phyloP scores from a whole-genome alignment of 92 coral and sea anemone genomes.

The Umimayanthus chanpuru region DNA sequence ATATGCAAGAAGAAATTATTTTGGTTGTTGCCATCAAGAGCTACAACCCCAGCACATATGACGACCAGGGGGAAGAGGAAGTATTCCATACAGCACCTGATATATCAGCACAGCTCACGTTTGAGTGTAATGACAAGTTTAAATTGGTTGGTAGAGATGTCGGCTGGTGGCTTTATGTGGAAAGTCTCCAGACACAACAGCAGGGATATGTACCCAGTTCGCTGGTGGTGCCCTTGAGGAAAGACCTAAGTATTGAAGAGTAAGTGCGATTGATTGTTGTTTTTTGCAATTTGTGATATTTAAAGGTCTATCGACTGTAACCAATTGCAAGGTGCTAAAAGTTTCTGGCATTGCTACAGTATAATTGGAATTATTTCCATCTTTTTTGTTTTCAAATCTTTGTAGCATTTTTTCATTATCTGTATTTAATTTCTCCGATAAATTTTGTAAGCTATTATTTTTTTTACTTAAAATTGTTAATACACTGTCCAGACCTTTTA shows the following conservation, averaged over 20 bases:
- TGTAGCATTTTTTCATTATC: too few relatives aligned
- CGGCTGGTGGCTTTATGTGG: conserved; percentile 92
- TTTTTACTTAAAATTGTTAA: too few relatives aligned
- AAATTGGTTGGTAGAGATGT: conserved; percentile 67
- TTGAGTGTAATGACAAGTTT: conserved; percentile 79
- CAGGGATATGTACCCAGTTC: conserved; percentile 86
- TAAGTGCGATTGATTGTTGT: conserved; percentile 48
- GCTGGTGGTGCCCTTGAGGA: conserved; percentile 79
- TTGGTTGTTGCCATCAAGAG: conserved; percentile 62
- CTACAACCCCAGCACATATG: conserved; percentile 67
- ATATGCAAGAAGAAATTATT: background rate
- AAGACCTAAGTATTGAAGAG: conserved; percentile 71
- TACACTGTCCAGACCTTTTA: too few relatives aligned
- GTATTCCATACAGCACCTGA: conserved; percentile 82
- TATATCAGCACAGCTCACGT: conserved; percentile 68
- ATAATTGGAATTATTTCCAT: too few relatives aligned
- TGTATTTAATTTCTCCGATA: too few relatives aligned
- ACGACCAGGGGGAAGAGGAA: conserved; percentile 63
- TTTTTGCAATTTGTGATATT: background rate
- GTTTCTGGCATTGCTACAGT: too few relatives aligned
- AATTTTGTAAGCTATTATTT: too few relatives aligned
- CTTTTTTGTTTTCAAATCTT: too few relatives aligned
- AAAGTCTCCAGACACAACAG: conserved; percentile 51
- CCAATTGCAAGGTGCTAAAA: too few relatives aligned
- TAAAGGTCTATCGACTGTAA: background rate